Evolutionary conservation across 2,113 vertebrate genomes (phyloP).

Genomic region (Lathamus discolor): DNA sequence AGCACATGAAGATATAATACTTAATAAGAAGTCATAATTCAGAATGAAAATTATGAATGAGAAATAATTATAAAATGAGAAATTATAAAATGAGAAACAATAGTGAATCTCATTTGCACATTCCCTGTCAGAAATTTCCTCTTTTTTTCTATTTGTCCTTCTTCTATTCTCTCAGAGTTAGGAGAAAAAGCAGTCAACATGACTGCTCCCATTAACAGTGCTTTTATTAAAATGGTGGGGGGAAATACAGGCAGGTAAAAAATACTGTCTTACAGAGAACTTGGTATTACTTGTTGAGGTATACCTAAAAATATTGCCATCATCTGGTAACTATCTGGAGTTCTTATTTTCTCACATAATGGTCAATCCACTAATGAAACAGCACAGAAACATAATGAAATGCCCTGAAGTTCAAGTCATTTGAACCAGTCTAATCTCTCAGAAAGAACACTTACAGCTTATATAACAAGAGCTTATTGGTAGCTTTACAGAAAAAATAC

Average conservation of each 20-base stretch:
- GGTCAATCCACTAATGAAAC: background rate
- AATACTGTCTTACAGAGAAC: background rate
- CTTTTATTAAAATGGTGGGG: background rate
- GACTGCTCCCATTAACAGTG: background rate
- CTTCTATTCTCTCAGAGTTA: background rate
- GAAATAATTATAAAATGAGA: too few relatives aligned
- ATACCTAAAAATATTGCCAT: background rate
- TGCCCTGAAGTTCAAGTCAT: background rate
- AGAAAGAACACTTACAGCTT: background rate
- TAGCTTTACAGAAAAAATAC: background rate
- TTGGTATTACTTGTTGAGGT: background rate
- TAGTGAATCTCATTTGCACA: background rate
- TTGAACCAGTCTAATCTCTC: background rate
- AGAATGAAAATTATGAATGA: background rate
- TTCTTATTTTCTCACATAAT: background rate
- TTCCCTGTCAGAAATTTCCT: background rate
- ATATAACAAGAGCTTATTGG: background rate
- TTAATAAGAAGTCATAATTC: background rate
- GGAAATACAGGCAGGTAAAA: background rate
- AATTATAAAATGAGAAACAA: background rate
- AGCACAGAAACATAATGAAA: background rate
- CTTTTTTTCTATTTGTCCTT: background rate
- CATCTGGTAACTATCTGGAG: background rate
- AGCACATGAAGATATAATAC: background rate
- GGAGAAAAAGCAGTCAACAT: background rate